phyloP scores from a whole-genome alignment of 2,113 vertebrate genomes.

The Microcebus murinus region DNA sequence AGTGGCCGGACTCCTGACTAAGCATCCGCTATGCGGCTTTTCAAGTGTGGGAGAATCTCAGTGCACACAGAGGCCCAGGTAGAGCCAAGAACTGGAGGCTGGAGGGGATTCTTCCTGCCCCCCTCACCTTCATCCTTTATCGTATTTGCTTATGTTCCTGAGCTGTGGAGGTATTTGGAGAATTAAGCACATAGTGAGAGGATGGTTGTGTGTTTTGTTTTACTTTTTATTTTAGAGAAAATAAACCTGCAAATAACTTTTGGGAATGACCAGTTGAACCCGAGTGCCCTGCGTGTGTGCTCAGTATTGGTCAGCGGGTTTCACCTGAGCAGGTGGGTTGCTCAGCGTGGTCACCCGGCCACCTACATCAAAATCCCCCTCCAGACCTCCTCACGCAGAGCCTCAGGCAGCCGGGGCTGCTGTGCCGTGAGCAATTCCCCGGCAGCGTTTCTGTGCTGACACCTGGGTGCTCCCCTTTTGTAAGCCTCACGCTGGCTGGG shows the following conservation, averaged over 20 bases:
- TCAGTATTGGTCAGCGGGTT: background rate
- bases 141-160: background rate
- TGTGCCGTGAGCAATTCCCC: too few species aligned
- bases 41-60: conserved; percentile 25
- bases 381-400: background rate
- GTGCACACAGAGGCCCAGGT: background rate
- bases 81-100: background rate
- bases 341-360: background rate
- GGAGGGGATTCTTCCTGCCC: background rate
- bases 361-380: background rate
- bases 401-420: background rate
- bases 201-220: background rate
- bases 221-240: background rate
- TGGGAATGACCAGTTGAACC: background rate
- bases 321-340: background rate
- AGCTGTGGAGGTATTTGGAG: background rate
- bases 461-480: background rate
- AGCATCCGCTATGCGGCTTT: conserved; percentile 20
- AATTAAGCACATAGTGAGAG: background rate
- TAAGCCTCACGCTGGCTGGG: background rate
- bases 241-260: background rate
- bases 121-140: background rate
- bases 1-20: conserved; percentile 36
- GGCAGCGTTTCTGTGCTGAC: too few species aligned
- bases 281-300: background rate